These are phyloP conservation scores for Nesoenas mayeri DNA, from an alignment of 2,113 vertebrate species.

Conservation along the genomic window DNA sequence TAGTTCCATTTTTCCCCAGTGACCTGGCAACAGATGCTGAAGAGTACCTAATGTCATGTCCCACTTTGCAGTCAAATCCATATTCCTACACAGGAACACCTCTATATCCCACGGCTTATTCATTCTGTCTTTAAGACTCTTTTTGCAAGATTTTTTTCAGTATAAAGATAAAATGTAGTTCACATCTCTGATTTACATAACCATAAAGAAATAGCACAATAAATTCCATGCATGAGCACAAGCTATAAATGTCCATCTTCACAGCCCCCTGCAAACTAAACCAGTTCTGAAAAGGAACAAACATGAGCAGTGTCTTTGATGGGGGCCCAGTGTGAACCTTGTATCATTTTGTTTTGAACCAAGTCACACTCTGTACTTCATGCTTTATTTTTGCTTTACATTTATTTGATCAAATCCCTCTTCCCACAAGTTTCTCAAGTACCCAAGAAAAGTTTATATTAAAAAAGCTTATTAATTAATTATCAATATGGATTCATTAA, in stretches of 20 bases:
- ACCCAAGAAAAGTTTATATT: background rate
- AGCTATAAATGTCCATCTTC: background rate
- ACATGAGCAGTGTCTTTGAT: background rate
- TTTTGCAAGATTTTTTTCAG: background rate
- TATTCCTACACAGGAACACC: background rate
- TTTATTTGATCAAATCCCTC: background rate
- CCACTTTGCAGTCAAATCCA: background rate
- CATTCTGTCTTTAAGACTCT: background rate
- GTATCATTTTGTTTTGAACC: background rate
- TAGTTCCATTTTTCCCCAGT: background rate
- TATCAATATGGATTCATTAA: background rate
- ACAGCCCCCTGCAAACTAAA: background rate
- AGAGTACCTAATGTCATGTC: fast-evolving
- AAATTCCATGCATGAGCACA: background rate
- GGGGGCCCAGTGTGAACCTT: background rate
- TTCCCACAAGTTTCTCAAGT: background rate
- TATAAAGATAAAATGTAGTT: background rate
- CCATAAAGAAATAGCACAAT: background rate
- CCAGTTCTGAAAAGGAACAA: background rate
- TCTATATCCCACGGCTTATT: background rate
- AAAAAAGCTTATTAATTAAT: background rate
- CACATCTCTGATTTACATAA: background rate
- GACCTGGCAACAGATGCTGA: background rate
- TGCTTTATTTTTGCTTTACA: background rate
- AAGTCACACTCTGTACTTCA: background rate